Percentiles rank a stretch among this genome's conserved stretches.
Conservation (phyloP, 2,888 invertebrate genomes). For the Elmis aenea region DNA sequence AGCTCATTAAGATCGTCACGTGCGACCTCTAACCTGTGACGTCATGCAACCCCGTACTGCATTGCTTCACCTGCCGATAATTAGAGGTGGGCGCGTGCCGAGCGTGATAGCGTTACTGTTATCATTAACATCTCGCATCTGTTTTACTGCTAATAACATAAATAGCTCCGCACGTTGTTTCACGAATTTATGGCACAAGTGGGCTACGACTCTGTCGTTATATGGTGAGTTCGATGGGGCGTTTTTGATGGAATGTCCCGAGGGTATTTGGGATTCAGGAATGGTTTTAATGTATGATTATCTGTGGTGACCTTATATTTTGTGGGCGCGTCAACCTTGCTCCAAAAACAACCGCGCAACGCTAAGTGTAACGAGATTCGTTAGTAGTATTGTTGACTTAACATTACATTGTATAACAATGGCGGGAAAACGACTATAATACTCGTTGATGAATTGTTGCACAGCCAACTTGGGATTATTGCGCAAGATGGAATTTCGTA, state of each 20-base stretch:
- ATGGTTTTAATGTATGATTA: too few relatives aligned
- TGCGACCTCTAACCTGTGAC: conserved; percentile 29
- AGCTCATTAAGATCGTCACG: conserved; percentile 29
- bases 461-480: background rate
- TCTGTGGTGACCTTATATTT: conserved; percentile 22
- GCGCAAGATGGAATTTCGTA: background rate
- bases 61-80: conserved; percentile 11
- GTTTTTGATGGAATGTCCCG: too few relatives aligned
- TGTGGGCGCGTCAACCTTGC: conserved; percentile 28
- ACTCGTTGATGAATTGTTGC: conserved; percentile 16
- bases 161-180: too few relatives aligned
- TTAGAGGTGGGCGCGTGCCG: conserved; percentile 20
- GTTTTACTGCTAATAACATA: too few relatives aligned
- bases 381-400: conserved; percentile 27
- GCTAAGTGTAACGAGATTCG: conserved; percentile 25
- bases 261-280: too few relatives aligned
- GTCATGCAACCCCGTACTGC: conserved; percentile 15
- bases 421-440: conserved; percentile 25
- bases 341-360: conserved; percentile 26
- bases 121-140: conserved; percentile 11
- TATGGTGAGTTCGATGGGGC: too few relatives aligned
- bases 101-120: conserved; percentile 17
- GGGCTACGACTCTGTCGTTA: too few relatives aligned
- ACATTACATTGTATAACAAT: conserved; percentile 28
- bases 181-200: too few relatives aligned